Conservation (phyloP, 2,797 vertebrate species). For the Lepidocolaptes lacrymiger region DNA sequence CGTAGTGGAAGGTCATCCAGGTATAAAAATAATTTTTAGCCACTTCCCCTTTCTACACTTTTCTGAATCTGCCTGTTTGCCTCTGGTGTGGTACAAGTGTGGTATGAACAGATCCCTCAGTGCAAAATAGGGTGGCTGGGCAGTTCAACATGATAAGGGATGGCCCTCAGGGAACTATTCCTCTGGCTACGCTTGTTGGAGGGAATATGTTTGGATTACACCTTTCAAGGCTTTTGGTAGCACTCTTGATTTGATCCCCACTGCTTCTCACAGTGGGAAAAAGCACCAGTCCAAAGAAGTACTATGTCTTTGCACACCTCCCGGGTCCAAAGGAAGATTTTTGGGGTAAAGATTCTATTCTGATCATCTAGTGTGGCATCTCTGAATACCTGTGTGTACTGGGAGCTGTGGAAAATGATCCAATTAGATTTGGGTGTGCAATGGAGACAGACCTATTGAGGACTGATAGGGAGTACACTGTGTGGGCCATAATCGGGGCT, state of each 20-base stretch:
- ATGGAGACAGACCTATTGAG: background rate
- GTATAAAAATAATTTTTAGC: background rate
- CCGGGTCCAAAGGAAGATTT: background rate
- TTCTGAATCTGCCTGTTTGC: background rate
- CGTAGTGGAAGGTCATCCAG: background rate
- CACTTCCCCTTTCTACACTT: background rate
- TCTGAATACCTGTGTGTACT: accelerated
- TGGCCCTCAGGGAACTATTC: background rate
- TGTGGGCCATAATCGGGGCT: background rate
- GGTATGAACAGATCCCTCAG: background rate
- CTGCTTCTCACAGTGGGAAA: background rate
- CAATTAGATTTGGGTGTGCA: background rate
- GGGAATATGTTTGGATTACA: background rate
- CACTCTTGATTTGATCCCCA: background rate
- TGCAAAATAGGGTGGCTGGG: background rate
- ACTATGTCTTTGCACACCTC: background rate
- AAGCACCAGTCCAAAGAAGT: background rate
- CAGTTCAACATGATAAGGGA: accelerated
- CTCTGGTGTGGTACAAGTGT: background rate
- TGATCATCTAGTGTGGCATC: background rate
- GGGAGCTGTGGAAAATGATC: background rate
- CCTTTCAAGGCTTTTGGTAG: background rate
- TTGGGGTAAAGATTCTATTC: background rate
- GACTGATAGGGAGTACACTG: background rate
- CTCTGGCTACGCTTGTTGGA: background rate